phyloP scores from a whole-genome alignment of 2,888 invertebrate genomes.

The Trissolcus japonicus region DNA sequence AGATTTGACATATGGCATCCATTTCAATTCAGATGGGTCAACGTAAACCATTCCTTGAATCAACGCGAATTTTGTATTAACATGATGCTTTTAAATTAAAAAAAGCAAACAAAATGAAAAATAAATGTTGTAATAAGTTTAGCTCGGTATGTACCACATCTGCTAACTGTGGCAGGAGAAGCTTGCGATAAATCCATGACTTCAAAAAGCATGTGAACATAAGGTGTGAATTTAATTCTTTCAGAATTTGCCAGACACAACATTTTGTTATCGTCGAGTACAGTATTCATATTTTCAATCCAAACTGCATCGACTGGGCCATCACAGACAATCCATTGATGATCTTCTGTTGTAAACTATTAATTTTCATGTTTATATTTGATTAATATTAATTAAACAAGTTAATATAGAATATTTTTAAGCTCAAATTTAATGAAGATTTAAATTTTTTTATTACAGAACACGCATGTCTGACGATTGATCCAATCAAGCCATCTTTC shows the following conservation, averaged over 20 bases:
- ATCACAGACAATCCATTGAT: slow-evolving; percentile 94
- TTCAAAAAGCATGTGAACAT: slow-evolving; percentile 93
- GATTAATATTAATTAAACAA: too few species aligned
- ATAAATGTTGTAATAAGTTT: too few species aligned
- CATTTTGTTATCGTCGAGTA: slow-evolving; percentile 95
- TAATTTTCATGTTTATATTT: background rate
- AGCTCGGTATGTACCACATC: slow-evolving; percentile 71
- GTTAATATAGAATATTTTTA: too few species aligned
- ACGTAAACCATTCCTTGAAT: slow-evolving; percentile 90
- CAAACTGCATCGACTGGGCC: slow-evolving; percentile 95
- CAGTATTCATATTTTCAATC: slow-evolving; percentile 96
- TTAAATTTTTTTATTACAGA: slow-evolving; percentile 70
- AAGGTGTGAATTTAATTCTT: slow-evolving; percentile 90
- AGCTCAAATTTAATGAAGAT: too few species aligned
- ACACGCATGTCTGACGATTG: slow-evolving; percentile 80
- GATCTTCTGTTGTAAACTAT: slow-evolving; percentile 80
- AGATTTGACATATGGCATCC: slow-evolving; percentile 87
- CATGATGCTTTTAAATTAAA: too few species aligned
- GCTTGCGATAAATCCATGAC: slow-evolving; percentile 88
- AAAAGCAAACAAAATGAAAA: too few species aligned
- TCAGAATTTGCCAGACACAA: slow-evolving; percentile 93
- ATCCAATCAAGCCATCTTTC: slow-evolving; percentile 91
- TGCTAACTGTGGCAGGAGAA: slow-evolving; percentile 92
- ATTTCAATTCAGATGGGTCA: slow-evolving; percentile 89
- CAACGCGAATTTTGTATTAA: too few species aligned